phyloP scores from a whole-genome alignment of 2,888 invertebrate genomes.

The Sepiola atlantica region DNA sequence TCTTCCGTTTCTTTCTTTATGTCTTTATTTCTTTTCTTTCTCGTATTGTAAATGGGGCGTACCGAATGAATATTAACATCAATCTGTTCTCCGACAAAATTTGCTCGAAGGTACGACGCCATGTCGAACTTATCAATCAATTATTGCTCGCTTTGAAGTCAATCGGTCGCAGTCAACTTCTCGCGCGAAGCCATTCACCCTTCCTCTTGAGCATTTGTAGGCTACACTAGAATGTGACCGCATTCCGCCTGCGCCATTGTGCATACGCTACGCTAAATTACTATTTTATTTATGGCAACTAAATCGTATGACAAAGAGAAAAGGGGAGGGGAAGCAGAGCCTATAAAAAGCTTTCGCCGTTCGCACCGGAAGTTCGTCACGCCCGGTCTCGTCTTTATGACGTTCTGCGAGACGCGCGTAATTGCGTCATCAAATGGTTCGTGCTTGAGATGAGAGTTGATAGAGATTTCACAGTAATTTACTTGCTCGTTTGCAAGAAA shows the following conservation, averaged over 20 bases:
- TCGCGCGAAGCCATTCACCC: not conserved
- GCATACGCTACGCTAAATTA: not conserved
- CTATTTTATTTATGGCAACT: not conserved
- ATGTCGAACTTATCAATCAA: not conserved
- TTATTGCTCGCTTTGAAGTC: not conserved
- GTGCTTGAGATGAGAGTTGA: not conserved
- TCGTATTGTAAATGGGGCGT: not conserved
- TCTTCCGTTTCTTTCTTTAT: not conserved
- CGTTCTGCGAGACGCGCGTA: not conserved
- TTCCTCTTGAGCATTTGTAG: not conserved
- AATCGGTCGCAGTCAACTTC: conserved; percentile 10
- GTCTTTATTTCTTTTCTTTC: not conserved
- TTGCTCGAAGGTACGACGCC: not conserved
- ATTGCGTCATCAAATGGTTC: not conserved
- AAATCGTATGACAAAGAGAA: not conserved
- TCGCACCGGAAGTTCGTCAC: not conserved
- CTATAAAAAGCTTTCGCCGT: not conserved
- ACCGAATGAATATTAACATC: conserved; percentile 2
- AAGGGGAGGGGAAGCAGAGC: not conserved
- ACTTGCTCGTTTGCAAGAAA: not conserved
- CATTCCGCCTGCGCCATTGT: not conserved
- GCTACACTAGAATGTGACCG: conserved; percentile 1
- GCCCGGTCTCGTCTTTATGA: not conserved
- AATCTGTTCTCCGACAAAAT: not conserved
- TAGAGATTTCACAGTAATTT: not conserved